Percentiles rank a stretch among this genome's conserved stretches.
Evolutionary conservation across 2,113 vertebrate genomes (phyloP).

Genomic region (Chaetodon auriga): DNA sequence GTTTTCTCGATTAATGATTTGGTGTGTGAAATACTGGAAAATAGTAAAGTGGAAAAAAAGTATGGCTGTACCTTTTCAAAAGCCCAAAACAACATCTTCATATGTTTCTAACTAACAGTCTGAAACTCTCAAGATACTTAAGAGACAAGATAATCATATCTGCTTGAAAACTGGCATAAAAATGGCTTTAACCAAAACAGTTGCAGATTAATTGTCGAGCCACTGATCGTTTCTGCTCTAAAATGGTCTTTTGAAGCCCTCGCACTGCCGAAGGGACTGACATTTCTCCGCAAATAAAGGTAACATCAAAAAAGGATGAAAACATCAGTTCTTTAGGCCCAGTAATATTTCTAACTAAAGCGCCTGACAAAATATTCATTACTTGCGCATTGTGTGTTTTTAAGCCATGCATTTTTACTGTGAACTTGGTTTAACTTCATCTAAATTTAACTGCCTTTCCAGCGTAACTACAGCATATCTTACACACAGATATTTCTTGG

Average conservation of each 20-base stretch:
- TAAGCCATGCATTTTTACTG: background rate
- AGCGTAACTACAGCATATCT: background rate
- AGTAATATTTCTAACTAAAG: too few relatives aligned
- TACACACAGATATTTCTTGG: rapidly evolving
- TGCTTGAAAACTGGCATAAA: background rate
- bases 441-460: background rate
- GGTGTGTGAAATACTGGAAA: background rate
- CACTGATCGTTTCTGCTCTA: background rate
- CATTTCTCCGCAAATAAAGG: background rate
- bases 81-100: background rate
- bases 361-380: too few relatives aligned
- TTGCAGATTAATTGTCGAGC: background rate
- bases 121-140: background rate
- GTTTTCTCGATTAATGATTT: background rate
- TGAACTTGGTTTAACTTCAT: background rate
- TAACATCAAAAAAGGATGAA: background rate
- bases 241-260: background rate
- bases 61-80: background rate
- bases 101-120: background rate
- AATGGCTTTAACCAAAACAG: background rate
- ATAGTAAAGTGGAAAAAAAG: background rate
- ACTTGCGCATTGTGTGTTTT: background rate
- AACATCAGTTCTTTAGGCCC: background rate
- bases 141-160: background rate
- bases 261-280: background rate